Conservation (phyloP, 2,888 invertebrate genomes). For the Troides helena region DNA sequence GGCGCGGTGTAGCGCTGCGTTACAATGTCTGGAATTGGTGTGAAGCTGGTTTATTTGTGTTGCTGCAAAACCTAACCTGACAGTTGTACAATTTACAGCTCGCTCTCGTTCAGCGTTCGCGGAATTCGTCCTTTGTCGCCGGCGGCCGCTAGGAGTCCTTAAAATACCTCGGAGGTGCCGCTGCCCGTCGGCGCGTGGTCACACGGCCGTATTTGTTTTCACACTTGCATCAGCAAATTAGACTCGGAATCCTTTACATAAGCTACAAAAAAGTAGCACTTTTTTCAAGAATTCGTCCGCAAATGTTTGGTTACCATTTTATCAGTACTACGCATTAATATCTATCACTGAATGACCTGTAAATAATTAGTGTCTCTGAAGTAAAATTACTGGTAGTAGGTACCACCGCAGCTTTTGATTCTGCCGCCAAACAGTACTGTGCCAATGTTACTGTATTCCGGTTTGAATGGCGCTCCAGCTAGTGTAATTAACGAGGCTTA, state of each 20-base stretch:
- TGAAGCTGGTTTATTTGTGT: slow-evolving; percentile 41
- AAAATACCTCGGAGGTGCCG: slow-evolving; percentile 40
- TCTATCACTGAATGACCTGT: too few relatives aligned
- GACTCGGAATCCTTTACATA: neutral
- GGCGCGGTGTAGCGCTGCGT: slow-evolving; percentile 3
- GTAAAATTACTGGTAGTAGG: too few relatives aligned
- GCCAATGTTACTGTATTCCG: too few relatives aligned
- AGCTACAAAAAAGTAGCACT: too few relatives aligned
- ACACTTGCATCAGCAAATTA: slow-evolving; percentile 17
- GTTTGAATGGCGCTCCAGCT: too few relatives aligned
- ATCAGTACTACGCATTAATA: too few relatives aligned
- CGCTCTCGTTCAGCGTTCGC: slow-evolving; percentile 51
- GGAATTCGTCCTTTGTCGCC: slow-evolving; percentile 60
- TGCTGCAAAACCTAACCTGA: slow-evolving; percentile 42
- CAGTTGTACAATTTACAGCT: slow-evolving; percentile 58
- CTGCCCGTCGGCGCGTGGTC: neutral
- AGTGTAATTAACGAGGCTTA: too few relatives aligned
- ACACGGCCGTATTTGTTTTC: slow-evolving; percentile 3
- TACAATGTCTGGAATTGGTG: slow-evolving; percentile 32
- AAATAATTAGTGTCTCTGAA: too few relatives aligned
- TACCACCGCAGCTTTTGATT: too few relatives aligned
- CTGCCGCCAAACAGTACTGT: too few relatives aligned
- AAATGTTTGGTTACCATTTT: too few relatives aligned
- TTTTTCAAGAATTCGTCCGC: too few relatives aligned
- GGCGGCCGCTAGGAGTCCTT: slow-evolving; percentile 52